A percentile compares a stretch with the other conserved stretches of the same genome.
Conservation (phyloP, 2,797 vertebrate genomes). For the Acomys russatus region DNA sequence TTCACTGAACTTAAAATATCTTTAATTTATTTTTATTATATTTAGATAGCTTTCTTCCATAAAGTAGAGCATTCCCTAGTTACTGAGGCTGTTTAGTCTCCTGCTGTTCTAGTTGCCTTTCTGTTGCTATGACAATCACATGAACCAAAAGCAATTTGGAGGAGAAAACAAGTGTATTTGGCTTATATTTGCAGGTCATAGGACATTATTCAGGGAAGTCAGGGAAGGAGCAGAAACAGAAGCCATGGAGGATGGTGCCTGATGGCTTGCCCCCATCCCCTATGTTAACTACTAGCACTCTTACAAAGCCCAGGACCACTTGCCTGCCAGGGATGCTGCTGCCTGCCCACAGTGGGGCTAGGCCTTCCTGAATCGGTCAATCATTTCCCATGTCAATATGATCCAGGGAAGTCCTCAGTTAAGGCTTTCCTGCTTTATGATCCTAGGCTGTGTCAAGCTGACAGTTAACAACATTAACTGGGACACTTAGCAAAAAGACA, state of each 20-base stretch:
- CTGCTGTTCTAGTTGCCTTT: neutral
- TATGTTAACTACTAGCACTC: neutral
- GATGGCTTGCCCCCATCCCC: neutral
- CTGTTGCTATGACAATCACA: neutral
- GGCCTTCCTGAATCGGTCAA: neutral
- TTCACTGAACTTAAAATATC: constrained; percentile 30
- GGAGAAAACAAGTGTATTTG: neutral
- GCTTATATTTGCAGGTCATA: neutral
- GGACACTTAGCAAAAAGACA: neutral
- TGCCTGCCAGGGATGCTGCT: neutral
- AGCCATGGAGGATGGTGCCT: neutral
- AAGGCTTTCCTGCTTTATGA: neutral
- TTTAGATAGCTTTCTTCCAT: constrained; percentile 18
- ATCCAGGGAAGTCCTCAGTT: neutral
- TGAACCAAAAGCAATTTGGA: neutral
- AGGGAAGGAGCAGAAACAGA: neutral
- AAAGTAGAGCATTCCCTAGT: constrained; percentile 5
- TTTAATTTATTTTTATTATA: neutral
- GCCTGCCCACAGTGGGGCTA: neutral
- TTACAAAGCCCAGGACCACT: neutral
- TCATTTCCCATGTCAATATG: neutral
- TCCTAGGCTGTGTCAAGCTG: neutral
- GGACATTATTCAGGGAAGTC: neutral
- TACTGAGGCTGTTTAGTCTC: constrained; percentile 7
- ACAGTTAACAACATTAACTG: neutral